Percentiles rank a stretch among this genome's conserved stretches.
Conservation (phyloP, 2,888 invertebrate genomes). For the Bugula neritina region DNA sequence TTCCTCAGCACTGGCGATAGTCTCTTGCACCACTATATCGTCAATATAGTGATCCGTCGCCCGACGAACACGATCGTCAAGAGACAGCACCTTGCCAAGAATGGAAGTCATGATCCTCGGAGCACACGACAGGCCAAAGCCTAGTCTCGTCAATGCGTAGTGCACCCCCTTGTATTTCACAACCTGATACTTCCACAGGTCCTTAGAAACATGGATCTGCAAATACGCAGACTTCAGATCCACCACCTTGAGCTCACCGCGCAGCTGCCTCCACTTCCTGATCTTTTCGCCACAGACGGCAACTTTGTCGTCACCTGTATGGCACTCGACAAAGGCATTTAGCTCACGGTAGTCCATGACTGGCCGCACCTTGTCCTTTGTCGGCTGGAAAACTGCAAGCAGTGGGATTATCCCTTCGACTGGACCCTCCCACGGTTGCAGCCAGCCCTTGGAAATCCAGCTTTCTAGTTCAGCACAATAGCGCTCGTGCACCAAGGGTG, state of each 20-base stretch:
- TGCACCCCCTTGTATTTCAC: constrained; percentile 4
- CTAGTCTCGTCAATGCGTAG: constrained; percentile 1
- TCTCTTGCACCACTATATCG: neutral
- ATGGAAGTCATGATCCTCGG: constrained; percentile 11
- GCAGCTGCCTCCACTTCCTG: no score
- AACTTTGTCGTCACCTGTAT: constrained; percentile 8
- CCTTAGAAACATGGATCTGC: constrained; percentile 9
- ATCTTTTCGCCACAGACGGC: constrained; percentile 3
- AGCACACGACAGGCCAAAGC: no score
- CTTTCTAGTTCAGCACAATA: neutral
- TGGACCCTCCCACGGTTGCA: neutral
- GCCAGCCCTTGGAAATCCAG: constrained; percentile 4
- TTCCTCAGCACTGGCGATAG: neutral
- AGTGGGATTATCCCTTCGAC: constrained; percentile 4
- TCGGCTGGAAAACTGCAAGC: constrained; percentile 10
- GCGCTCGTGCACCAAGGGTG: neutral
- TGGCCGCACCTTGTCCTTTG: no score
- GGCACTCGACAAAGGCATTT: constrained; percentile 15
- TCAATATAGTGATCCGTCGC: constrained; percentile 13
- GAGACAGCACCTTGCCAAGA: neutral
- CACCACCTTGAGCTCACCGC: neutral
- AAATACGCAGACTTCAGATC: constrained; percentile 11
- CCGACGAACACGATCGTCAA: neutral
- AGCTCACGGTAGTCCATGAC: no score
- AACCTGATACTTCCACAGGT: constrained; percentile 24